Evolutionary conservation across 2,888 invertebrate species (phyloP), one percentile per base, ranked within the genome.

Genomic region (Hipparchia semele): DNA sequence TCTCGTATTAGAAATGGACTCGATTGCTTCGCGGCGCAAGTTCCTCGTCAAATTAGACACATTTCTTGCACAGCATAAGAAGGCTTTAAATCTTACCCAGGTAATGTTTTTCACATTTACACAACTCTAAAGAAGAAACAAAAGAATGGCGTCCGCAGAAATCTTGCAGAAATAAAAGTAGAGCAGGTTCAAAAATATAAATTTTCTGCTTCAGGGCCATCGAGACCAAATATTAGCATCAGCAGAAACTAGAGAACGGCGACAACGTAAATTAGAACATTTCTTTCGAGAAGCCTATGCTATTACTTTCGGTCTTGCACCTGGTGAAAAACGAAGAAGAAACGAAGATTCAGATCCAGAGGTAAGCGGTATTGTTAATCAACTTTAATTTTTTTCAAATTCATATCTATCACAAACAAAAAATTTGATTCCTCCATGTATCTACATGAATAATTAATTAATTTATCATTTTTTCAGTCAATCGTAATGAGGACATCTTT

Each of bases 211-310:
- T 60, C 67, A 95, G 95, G 95, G 96, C n/a, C 95, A 96, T 79
- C 95, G 98, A 51, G 98, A 98, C 79, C 96, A 97, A 77, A 97
- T 99, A 95, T 87, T 98, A 72, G 97, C 97, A 8, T 97, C 98
- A 83, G 98, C 98, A 8, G 99, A 99, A 90, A 99, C 99, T 0
- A 96, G 98, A 79, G 98, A 99, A 84, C 95, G 99, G 7, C 91
- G 99, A n/a, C 98, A 99, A 86, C 97, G 97, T 82, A 96, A 98
- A 79, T 88, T 99, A 70, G 99, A 99, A 86, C 97, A 98, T 92
- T 99, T 99, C 94, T 99, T 99, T 91, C 95, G 99, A 75, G 99
- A 99, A 92, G 99, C 99, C 0, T 99, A 99, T 83, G 98, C 98
- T 0, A 94, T 99, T 74, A 98, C 98, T 0, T 98, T 99, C 85